Percentiles rank a stretch among this genome's conserved stretches.
phyloP scores from a whole-genome alignment of 2,113 vertebrate species.

The Heterocephalus glaber region DNA sequence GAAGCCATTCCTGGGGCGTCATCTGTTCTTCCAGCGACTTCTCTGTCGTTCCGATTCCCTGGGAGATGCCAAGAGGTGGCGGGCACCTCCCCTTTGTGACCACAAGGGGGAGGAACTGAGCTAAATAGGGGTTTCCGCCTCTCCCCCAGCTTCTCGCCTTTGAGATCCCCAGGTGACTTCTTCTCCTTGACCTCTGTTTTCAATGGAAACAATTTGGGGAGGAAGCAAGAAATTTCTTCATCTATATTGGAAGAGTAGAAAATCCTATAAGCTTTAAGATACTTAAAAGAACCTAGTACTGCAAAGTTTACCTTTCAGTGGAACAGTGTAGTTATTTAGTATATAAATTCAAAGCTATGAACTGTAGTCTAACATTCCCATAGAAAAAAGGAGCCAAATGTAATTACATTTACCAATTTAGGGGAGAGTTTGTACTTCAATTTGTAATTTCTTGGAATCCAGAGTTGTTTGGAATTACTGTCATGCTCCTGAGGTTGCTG shows the following conservation, averaged over 20 bases:
- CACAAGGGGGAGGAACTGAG: constrained; percentile 67
- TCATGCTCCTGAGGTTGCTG: constrained; percentile 54
- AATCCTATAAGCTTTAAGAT: background rate
- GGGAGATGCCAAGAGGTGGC: constrained; percentile 21
- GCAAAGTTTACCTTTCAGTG: background rate
- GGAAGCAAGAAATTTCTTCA: background rate
- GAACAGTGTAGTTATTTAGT: background rate
- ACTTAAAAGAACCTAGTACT: background rate
- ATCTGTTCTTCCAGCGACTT: background rate
- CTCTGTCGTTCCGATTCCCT: background rate
- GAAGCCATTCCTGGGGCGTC: constrained; percentile 25
- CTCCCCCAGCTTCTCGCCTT: background rate
- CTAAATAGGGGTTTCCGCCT: background rate
- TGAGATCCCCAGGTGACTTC: background rate
- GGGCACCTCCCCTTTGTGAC: constrained; percentile 51
- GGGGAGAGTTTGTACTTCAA: background rate
- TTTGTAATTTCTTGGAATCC: constrained; percentile 42
- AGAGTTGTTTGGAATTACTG: constrained; percentile 26
- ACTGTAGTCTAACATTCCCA: background rate
- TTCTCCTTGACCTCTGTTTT: background rate
- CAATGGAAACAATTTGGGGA: background rate
- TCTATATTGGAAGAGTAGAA: constrained; percentile 1
- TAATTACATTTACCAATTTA: background rate
- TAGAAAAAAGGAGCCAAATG: background rate
- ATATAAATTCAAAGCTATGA: background rate